Conservation (phyloP, 2,888 invertebrate genomes). For the Trilocha varians region DNA sequence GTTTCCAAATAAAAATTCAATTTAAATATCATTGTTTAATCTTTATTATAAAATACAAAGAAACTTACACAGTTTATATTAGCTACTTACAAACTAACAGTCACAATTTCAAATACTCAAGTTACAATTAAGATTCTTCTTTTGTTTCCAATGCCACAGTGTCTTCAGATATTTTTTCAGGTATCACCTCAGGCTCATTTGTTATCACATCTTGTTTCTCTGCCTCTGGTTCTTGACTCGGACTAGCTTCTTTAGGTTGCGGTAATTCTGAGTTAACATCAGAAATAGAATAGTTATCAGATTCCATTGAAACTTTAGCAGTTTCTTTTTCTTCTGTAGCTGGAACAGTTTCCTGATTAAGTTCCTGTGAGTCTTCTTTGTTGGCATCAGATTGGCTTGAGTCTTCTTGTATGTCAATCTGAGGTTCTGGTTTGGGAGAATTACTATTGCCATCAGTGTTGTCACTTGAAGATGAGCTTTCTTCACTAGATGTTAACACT, state of each 20-base stretch:
- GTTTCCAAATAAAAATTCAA: constrained; percentile 1
- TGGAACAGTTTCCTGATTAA: constrained; percentile 17
- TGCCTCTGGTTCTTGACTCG: constrained; percentile 11
- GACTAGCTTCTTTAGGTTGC: constrained; percentile 25
- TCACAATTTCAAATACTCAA: constrained; percentile 6
- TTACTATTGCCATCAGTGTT: constrained; percentile 62
- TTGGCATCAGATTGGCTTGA: constrained; percentile 30
- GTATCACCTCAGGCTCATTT: constrained; percentile 15
- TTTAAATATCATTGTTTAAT: constrained; percentile 3
- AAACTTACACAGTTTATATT: constrained; percentile 1
- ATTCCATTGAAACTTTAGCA: constrained; percentile 32
- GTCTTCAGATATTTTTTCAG: constrained; percentile 22
- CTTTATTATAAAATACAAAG: constrained; percentile 2
- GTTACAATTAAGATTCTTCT: constrained; percentile 1
- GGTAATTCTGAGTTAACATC: constrained; percentile 56
- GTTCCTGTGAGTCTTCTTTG: constrained; percentile 21
- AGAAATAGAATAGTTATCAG: constrained; percentile 56
- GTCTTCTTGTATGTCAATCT: constrained; percentile 39
- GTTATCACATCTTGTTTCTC: constrained; percentile 8
- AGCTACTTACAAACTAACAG: constrained; percentile 23
- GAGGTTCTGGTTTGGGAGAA: constrained; percentile 52
- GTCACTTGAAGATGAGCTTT: constrained; percentile 63
- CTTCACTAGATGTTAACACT: constrained; percentile 56
- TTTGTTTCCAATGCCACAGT: constrained; percentile 9
- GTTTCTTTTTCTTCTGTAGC: constrained; percentile 20